Evolutionary conservation across 2,797 vertebrate genomes (phyloP).

Genomic region (Amphiprion clarkii): DNA sequence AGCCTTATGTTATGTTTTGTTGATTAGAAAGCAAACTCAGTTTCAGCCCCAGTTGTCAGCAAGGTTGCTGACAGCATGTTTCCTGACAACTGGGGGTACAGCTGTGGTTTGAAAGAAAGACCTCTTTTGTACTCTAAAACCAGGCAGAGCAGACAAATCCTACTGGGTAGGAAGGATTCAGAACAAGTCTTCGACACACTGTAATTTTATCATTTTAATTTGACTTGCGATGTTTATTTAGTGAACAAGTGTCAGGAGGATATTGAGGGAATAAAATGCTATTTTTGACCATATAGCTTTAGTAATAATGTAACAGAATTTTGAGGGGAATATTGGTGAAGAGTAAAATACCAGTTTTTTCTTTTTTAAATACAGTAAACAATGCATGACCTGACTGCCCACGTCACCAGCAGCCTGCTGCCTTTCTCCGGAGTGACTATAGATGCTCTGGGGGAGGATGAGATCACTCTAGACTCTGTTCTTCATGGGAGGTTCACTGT

Average conservation of each 20-base stretch:
- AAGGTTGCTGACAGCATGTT: constrained; percentile 44
- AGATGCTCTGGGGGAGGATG: constrained; percentile 92
- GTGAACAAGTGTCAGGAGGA: not conserved
- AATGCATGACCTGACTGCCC: constrained; percentile 92
- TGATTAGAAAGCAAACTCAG: constrained; percentile 28
- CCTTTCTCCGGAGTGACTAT: constrained; percentile 94
- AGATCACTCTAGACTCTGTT: constrained; percentile 89
- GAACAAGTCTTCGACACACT: not conserved
- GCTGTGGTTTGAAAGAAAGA: constrained; percentile 61
- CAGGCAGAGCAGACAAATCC: constrained; percentile 11
- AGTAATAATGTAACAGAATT: not conserved
- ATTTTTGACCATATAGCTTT: not conserved
- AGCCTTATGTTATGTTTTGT: constrained; percentile 1
- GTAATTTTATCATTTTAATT: constrained; percentile 18
- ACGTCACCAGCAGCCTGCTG: constrained; percentile 93
- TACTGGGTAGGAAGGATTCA: constrained; percentile 1
- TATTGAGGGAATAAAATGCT: not conserved
- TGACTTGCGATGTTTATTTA: not conserved
- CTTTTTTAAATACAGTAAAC: constrained; percentile 75
- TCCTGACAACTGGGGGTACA: constrained; percentile 68
- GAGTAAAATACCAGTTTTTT: not conserved
- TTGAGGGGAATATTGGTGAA: not conserved
- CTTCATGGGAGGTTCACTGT: constrained; percentile 90
- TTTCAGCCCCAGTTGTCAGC: constrained; percentile 51
- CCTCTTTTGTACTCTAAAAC: constrained; percentile 48